phyloP scores from a whole-genome alignment of 2,113 vertebrate genomes.

The Centrocercus urophasianus region DNA sequence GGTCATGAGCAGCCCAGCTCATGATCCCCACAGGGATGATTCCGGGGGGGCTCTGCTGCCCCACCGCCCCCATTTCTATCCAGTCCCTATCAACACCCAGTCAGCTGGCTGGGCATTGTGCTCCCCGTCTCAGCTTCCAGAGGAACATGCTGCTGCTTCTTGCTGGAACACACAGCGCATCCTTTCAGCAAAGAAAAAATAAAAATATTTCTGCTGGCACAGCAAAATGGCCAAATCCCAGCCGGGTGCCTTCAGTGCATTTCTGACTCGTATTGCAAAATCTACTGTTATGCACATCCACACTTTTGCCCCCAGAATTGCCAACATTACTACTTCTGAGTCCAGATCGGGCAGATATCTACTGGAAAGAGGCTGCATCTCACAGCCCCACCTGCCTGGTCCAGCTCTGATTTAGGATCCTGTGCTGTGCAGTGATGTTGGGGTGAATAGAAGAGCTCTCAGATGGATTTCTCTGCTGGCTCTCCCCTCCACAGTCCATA shows the following conservation, averaged over 20 bases:
- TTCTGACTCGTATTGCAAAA: background rate
- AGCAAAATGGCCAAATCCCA: background rate
- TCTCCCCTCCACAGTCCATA: background rate
- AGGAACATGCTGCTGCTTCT: background rate
- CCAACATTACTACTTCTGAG: background rate
- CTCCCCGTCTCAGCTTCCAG: background rate
- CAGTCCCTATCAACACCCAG: fast-evolving
- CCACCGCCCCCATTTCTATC: background rate
- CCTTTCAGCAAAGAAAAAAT: background rate
- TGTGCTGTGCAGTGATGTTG: background rate
- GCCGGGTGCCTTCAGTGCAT: background rate
- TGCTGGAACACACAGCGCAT: background rate
- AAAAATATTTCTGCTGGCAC: background rate
- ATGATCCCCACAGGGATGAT: fast-evolving
- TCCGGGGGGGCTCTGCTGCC: background rate
- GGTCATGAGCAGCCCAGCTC: fast-evolving
- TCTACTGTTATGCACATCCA: background rate
- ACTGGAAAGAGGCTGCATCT: background rate
- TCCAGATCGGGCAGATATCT: fast-evolving
- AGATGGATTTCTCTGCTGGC: slow-evolving; percentile 16
- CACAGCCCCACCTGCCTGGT: fast-evolving
- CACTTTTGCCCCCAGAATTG: fast-evolving
- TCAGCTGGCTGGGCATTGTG: background rate
- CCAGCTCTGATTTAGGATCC: background rate
- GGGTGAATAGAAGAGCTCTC: background rate